A percentile compares a stretch with the other conserved stretches of the same genome.
Evolutionary conservation across 53 echinoderm and acorn worm genomes (phyloP).

Genomic region (Temnopleurus reevesii): DNA sequence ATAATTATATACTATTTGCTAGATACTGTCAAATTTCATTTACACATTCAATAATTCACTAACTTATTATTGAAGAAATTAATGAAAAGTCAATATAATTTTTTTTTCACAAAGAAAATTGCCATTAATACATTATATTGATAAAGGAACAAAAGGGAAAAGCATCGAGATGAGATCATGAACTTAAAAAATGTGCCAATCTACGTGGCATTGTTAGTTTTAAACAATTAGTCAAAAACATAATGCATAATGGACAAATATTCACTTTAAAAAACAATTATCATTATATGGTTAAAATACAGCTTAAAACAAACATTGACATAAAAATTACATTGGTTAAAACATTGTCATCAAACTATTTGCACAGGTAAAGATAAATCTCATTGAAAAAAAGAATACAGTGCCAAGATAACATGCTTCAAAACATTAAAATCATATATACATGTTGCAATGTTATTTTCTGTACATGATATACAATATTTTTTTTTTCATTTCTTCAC

Average conservation of each 20-base stretch:
- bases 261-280: neutral
- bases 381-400: neutral
- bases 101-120: no score
- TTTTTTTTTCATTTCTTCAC: neutral
- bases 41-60: no score
- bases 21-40: no score
- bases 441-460: slow-evolving; percentile 7
- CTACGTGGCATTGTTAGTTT: no score
- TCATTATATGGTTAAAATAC: neutral
- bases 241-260: neutral
- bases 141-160: no score
- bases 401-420: slow-evolving; percentile 15
- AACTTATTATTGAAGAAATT: no score
- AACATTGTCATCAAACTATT: neutral
- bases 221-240: no score
- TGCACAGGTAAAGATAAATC: neutral
- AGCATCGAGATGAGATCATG: no score
- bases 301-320: neutral
- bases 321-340: neutral
- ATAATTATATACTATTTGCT: no score
- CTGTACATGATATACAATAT: slow-evolving; percentile 27
- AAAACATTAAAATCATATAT: slow-evolving; percentile 10
- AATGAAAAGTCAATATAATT: no score
- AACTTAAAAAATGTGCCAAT: no score
- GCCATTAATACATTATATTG: no score